These are phyloP conservation scores for Eupristina koningsbergeri DNA, from an alignment of 1,140 invertebrate species.

Conservation along the genomic window DNA sequence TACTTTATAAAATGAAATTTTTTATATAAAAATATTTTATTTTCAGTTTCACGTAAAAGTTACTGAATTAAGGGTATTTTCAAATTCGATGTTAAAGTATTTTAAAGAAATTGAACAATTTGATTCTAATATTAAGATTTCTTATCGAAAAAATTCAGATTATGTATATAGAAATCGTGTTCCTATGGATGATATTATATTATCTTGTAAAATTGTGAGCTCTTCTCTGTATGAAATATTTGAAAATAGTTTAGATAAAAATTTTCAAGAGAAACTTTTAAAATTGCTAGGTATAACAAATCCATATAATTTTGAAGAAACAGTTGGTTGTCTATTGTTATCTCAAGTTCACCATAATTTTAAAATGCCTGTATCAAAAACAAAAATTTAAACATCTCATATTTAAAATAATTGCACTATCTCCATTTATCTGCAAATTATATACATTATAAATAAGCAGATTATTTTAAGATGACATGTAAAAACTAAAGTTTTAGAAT, in stretches of 20 bases:
- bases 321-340: slow-evolving; percentile 53
- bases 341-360: slow-evolving; percentile 56
- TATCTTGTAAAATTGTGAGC: slow-evolving; percentile 58
- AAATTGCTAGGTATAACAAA: slow-evolving; percentile 52
- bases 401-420: too few species aligned
- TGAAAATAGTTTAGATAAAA: slow-evolving; percentile 56
- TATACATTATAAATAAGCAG: too few species aligned
- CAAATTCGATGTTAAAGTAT: slow-evolving; percentile 46
- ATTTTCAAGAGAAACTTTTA: slow-evolving; percentile 60
- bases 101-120: slow-evolving; percentile 50
- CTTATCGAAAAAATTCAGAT: slow-evolving; percentile 45
- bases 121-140: slow-evolving; percentile 57
- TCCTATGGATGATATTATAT: slow-evolving; percentile 51
- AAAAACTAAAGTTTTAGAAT: too few species aligned
- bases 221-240: slow-evolving; percentile 56
- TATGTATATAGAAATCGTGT: slow-evolving; percentile 53
- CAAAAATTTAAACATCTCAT: background rate
- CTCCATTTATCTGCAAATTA: too few species aligned
- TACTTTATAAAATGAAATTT: background rate
- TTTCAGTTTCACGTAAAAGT: slow-evolving; percentile 57
- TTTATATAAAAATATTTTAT: slow-evolving; percentile 17
- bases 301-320: slow-evolving; percentile 45
- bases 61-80: slow-evolving; percentile 52
- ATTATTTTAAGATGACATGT: too few species aligned
- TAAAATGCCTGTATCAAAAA: background rate